These are phyloP conservation scores for Diadophis punctatus DNA, from an alignment of 2,113 vertebrate species.

Conservation along the genomic window DNA sequence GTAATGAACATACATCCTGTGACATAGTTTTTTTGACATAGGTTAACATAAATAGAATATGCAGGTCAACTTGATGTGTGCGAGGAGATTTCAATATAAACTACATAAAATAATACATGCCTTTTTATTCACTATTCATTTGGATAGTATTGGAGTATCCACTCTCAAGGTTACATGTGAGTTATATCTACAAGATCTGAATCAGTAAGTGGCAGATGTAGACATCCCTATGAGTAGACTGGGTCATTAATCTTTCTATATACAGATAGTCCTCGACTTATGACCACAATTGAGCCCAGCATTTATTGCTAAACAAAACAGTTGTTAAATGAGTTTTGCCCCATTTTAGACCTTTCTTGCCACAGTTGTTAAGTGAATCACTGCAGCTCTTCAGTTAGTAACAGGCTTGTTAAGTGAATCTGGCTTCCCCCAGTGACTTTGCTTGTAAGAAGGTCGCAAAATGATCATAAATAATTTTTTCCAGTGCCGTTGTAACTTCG, in stretches of 20 bases:
- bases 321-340: too few species aligned
- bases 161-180: not conserved
- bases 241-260: not conserved
- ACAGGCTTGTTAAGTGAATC: too few species aligned
- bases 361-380: too few species aligned
- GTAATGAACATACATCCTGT: not conserved
- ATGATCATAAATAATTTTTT: too few species aligned
- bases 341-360: too few species aligned
- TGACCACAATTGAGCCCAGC: too few species aligned
- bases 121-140: not conserved
- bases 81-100: not conserved
- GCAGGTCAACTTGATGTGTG: not conserved
- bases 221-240: not conserved
- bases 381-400: too few species aligned
- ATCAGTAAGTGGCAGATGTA: not conserved
- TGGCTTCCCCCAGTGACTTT: too few species aligned
- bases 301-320: too few species aligned
- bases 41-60: not conserved
- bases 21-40: not conserved
- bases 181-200: not conserved
- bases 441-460: too few species aligned
- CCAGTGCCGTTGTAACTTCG: too few species aligned
- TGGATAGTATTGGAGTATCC: not conserved
- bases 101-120: not conserved
- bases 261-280: not conserved